Conservation (phyloP, 2,888 invertebrate species). For the Pecten maximus region DNA sequence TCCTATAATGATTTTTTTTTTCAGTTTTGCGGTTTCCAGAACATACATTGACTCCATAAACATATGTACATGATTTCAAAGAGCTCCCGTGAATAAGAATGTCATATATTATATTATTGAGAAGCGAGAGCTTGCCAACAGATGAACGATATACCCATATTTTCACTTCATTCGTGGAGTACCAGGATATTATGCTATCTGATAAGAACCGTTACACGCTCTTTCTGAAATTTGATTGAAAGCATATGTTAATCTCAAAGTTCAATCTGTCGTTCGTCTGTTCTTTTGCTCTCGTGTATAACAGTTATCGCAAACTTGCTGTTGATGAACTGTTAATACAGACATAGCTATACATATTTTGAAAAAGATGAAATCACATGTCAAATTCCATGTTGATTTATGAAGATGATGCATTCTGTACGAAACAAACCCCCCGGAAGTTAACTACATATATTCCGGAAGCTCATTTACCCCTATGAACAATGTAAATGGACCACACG, state of each 20-base stretch:
- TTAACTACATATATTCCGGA: neutral
- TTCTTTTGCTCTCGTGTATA: neutral
- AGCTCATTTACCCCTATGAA: neutral
- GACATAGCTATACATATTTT: neutral
- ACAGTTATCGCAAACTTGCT: neutral
- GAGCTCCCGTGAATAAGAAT: neutral
- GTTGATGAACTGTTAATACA: neutral
- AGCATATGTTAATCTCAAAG: neutral
- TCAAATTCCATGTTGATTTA: neutral
- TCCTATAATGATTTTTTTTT: neutral
- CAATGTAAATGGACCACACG: neutral
- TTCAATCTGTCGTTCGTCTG: slow-evolving; percentile 13
- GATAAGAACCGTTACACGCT: neutral
- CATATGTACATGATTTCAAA: slow-evolving; percentile 30
- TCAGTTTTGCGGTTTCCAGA: neutral
- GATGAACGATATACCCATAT: neutral
- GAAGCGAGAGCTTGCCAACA: neutral
- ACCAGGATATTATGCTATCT: neutral
- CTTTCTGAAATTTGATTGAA: neutral
- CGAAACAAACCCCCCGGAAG: neutral
- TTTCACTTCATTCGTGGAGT: neutral
- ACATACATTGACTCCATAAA: neutral
- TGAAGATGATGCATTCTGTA: neutral
- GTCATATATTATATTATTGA: neutral
- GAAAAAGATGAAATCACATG: neutral